Evolutionary conservation across 1,140 invertebrate species (phyloP).

Genomic region (Drosophila aff.): DNA sequence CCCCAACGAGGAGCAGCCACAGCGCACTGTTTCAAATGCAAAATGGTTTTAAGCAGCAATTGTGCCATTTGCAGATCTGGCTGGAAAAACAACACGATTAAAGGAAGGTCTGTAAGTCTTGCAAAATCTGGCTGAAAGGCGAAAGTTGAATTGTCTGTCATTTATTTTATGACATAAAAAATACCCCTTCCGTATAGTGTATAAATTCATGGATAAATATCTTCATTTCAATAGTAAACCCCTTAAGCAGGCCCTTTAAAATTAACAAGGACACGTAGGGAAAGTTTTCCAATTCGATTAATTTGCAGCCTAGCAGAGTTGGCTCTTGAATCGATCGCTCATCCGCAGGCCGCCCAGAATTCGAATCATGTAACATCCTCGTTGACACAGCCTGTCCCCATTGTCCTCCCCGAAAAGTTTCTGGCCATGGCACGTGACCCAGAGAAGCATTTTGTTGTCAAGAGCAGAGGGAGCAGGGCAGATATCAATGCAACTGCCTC

Average conservation of each 20-base stretch:
- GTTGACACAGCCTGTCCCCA: constrained; percentile 32
- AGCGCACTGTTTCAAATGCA: constrained; percentile 38
- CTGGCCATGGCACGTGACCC: constrained; percentile 46
- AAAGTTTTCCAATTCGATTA: constrained; percentile 20
- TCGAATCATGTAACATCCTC: constrained; percentile 37
- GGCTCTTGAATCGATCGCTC: constrained; percentile 28
- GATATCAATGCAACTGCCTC: constrained; percentile 50
- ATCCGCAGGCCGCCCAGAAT: constrained; percentile 20
- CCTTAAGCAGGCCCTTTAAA: neutral
- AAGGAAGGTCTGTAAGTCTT: neutral
- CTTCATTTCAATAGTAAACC: neutral
- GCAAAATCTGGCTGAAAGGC: neutral
- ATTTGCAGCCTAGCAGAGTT: constrained; percentile 11
- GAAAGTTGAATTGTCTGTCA: constrained; percentile 1
- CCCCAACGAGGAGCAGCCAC: constrained; percentile 17
- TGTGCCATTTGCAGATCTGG: constrained; percentile 49
- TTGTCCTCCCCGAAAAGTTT: constrained; percentile 40
- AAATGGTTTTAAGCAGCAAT: constrained; percentile 46
- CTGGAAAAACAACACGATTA: constrained; percentile 9
- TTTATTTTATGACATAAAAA: neutral
- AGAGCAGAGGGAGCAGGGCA: constrained; percentile 19
- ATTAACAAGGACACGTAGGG: constrained; percentile 4
- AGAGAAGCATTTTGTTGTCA: constrained; percentile 41
- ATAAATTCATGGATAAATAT: neutral
- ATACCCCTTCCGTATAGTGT: neutral